Percentiles rank a stretch among this genome's conserved stretches.
Evolutionary conservation across 2,113 vertebrate genomes (phyloP).

Genomic region (Oriolus oriolus): DNA sequence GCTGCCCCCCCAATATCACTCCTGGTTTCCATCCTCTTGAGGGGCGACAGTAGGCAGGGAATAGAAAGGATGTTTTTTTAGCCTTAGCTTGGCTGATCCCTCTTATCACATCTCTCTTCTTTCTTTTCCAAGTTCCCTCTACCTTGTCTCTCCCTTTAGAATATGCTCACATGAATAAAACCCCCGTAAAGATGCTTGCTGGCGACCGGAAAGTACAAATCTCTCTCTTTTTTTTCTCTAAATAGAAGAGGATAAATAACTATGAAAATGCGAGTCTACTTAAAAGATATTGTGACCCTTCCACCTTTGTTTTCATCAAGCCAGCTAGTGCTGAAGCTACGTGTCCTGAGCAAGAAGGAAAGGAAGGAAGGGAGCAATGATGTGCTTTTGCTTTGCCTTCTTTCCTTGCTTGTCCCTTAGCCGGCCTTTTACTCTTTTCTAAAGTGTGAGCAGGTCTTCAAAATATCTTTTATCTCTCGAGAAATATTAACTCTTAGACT

Average conservation of each 20-base stretch:
- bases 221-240: neutral
- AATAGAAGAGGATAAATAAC: constrained; percentile 5
- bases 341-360: constrained; percentile 31
- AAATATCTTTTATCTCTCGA: constrained; percentile 73
- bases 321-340: constrained; percentile 45
- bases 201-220: neutral
- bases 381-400: constrained; percentile 48
- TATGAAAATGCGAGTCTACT: neutral
- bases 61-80: neutral
- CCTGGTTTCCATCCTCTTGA: neutral
- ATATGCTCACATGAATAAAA: neutral
- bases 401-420: neutral
- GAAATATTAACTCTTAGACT: constrained; percentile 40
- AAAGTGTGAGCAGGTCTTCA: neutral
- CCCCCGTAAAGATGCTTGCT: neutral
- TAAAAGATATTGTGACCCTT: constrained; percentile 33
- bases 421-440: constrained; percentile 71
- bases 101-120: neutral
- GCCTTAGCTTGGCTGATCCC: neutral
- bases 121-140: constrained; percentile 31
- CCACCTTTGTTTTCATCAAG: constrained; percentile 50
- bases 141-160: constrained; percentile 13
- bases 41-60: neutral
- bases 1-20: neutral
- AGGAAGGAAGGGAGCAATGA: neutral